Evolutionary conservation across 1,140 invertebrate genomes (phyloP), one percentile per base, ranked within the genome.

Genomic region (Eupristina koningsbergeri): DNA sequence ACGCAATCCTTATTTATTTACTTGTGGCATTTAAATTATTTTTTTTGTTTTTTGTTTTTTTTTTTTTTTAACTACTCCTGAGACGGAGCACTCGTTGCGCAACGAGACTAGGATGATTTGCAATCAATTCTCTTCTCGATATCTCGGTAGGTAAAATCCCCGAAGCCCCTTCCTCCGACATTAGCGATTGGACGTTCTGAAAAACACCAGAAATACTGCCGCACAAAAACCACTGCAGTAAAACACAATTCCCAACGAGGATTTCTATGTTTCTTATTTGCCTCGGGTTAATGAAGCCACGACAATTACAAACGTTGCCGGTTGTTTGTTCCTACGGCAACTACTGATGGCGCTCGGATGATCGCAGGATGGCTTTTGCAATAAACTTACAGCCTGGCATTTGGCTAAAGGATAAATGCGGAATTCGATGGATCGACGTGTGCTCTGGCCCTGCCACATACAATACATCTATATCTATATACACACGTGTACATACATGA

Each of bases 401-500:
- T 67, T 84, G 77, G 76, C 53, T 34, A 63, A 19, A 29, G 75
- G 76, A 84, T 78, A 64, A 41, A 64, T 83, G 75, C 41, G 36
- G 6, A 50, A 76, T 71, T n/a, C 63, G 74, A 53, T 64, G 39
- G n/a, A 76, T 82, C 39, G 29, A 50, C 53, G 53, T 29, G n/a
- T 58, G n/a, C 3, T 36, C 22, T 39, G 13, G n/a, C 22, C n/a
- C n/a, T n/a, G n/a, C n/a, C n/a, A n/a, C n/a, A n/a, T n/a, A n/a
- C n/a, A n/a, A n/a, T n/a, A n/a, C n/a, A n/a, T n/a, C n/a, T n/a
- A n/a, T n/a, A n/a, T n/a, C n/a, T n/a, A n/a, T n/a, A n/a, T n/a
- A n/a, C n/a, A n/a, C n/a, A n/a, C n/a, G n/a, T n/a, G n/a, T n/a
- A n/a, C n/a, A n/a, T n/a, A n/a, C 22, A 29, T 69, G 2, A 50